Evolutionary conservation across 2,113 vertebrate species (phyloP), one percentile per base, ranked within the genome.

Genomic region (Nycticebus coucang): DNA sequence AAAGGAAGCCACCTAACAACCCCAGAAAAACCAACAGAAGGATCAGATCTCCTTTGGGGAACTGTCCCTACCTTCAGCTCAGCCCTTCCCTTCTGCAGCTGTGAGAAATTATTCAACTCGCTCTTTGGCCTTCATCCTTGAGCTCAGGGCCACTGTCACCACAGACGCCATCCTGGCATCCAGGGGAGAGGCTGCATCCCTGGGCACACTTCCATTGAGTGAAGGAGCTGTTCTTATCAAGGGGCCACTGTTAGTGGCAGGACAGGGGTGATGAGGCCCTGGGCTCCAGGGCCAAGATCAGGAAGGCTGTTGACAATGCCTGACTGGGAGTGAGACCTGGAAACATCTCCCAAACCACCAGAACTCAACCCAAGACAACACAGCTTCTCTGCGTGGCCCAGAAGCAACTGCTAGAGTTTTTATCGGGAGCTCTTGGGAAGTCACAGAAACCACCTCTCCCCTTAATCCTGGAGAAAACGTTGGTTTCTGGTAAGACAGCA

Each of bases 331-430:
- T 11, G 45, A 28, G 18, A 59, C 78, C 19, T 0, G 9, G 22
- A 11, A 4, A 83, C 8, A 11, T 45, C 37, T 26, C 33, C 92
- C 35, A 7, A 28, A 5, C 55, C 33, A 59, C 35, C 37, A 18
- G 66, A 41, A 55, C 53, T 10, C 0, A 0, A 18, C 37, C 24
- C 1, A 7, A 28, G 80, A 71, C 41, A 11, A 41, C 1, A 2
- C 26, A 4, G 55, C 33, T 41, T 26, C 59, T 45, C 50, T 0
- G 1, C 37, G 13, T 22, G 55, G 45, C 4, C 22, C 79, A 10
- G 79, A 24, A n/a, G 53, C 4, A 2, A 24, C n/a, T 0, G 6
- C n/a, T n/a, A 64, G 17, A 8, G 18, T n/a, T 68, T 80, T 53
- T 4, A 50, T 2, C 28, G 79, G 85, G 68, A 50, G 84, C 62